These are phyloP conservation scores for Oceanodroma leucorhoa DNA, from an alignment of 2,797 vertebrate genomes.

Conservation along the genomic window DNA sequence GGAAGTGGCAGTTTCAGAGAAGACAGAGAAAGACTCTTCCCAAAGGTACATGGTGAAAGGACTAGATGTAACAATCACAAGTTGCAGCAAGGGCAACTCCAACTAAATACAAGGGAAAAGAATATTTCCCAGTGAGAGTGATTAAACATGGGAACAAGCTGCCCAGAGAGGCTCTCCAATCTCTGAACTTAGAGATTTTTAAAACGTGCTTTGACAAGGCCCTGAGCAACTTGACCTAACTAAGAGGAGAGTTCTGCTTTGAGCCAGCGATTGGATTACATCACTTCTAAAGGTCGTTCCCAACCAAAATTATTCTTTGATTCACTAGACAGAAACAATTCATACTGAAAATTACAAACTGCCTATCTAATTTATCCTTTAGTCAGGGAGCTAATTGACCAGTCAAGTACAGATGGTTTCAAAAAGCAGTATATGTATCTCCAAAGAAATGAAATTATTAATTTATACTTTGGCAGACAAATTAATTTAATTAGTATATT, in stretches of 20 bases:
- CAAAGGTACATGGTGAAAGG: not conserved
- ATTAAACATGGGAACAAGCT: not conserved
- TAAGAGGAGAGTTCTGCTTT: not conserved
- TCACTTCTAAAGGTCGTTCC: not conserved
- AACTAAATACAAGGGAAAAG: not conserved
- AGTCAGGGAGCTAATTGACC: not conserved
- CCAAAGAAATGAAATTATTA: not conserved
- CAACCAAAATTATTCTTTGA: not conserved
- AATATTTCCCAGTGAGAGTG: not conserved
- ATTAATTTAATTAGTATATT: not conserved
- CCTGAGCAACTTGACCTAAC: not conserved
- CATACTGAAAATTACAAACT: not conserved
- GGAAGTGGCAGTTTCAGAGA: not conserved
- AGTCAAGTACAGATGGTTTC: not conserved
- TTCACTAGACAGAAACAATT: not conserved
- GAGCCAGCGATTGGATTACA: not conserved
- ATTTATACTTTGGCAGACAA: not conserved
- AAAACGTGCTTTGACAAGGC: not conserved
- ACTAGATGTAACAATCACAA: not conserved
- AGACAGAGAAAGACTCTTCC: not conserved
- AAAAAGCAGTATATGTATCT: not conserved
- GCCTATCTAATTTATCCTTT: not conserved
- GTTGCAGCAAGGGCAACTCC: not conserved
- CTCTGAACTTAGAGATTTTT: not conserved
- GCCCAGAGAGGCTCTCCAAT: not conserved